phyloP scores from a whole-genome alignment of 2,888 invertebrate genomes.

The Drosophila anomelani region DNA sequence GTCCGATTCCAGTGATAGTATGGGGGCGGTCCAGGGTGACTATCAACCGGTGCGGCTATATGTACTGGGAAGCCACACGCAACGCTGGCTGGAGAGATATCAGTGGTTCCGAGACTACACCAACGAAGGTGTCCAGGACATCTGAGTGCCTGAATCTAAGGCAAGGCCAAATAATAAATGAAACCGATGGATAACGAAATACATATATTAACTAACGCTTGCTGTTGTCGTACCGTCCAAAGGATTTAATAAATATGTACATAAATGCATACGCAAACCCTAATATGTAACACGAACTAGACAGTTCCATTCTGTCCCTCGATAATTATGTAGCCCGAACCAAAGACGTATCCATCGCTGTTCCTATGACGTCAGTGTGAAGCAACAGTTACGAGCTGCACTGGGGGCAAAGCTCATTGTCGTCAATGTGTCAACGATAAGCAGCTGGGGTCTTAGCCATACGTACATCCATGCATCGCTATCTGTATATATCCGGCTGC shows the following conservation, averaged over 20 bases:
- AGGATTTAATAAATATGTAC: background rate
- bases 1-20: background rate
- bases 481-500: slow-evolving; percentile 17
- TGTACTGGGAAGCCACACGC: slow-evolving; percentile 29
- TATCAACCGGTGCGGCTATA: slow-evolving; percentile 42
- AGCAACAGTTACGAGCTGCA: slow-evolving; percentile 47
- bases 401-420: slow-evolving; percentile 36
- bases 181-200: background rate
- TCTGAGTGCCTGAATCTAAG: background rate
- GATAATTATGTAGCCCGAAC: slow-evolving; percentile 9
- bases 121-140: background rate
- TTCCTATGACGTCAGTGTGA: slow-evolving; percentile 36
- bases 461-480: slow-evolving; percentile 58
- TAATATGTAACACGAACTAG: background rate
- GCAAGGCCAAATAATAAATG: background rate
- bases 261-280: background rate
- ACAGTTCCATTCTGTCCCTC: background rate
- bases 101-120: slow-evolving; percentile 53
- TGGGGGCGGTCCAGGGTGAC: background rate
- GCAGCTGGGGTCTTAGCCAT: slow-evolving; percentile 27
- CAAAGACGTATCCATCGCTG: slow-evolving; percentile 6
- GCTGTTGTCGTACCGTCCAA: background rate
- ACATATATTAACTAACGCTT: background rate
- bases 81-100: slow-evolving; percentile 30
- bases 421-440: slow-evolving; percentile 49